Evolutionary conservation across 1,140 invertebrate species (phyloP).

Genomic region (Atta colombica): DNA sequence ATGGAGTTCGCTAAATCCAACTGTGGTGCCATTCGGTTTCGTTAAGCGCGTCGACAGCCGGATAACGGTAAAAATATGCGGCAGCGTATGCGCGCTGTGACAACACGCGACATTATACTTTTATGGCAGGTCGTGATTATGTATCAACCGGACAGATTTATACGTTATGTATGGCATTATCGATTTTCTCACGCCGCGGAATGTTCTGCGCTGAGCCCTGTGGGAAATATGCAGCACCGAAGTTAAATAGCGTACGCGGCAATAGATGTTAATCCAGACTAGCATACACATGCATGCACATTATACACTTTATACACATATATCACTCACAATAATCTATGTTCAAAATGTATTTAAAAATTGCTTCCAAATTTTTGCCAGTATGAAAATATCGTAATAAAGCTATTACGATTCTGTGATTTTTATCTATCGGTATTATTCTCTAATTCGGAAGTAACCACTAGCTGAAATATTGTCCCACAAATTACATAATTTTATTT

Average conservation of each 20-base stretch:
- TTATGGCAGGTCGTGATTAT: conserved; percentile 76
- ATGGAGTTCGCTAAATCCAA: conserved; percentile 46
- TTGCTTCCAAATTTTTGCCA: conserved; percentile 9
- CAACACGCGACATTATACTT: conserved; percentile 72
- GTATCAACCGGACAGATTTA: conserved; percentile 77
- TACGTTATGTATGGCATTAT: conserved; percentile 77
- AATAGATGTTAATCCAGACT: conserved; percentile 72
- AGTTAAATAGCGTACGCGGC: conserved; percentile 74
- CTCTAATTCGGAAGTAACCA: too few relatives aligned
- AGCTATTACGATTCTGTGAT: not conserved
- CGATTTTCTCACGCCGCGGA: conserved; percentile 71
- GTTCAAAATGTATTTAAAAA: conserved; percentile 33
- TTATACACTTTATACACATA: not conserved
- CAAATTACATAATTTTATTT: too few relatives aligned
- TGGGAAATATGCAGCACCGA: conserved; percentile 78
- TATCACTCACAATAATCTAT: not conserved
- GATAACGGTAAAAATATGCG: conserved; percentile 67
- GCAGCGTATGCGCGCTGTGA: conserved; percentile 34
- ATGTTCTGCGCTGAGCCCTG: conserved; percentile 74
- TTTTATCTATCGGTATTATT: not conserved
- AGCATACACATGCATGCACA: conserved; percentile 14
- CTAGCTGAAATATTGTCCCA: too few relatives aligned
- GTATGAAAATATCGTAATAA: not conserved
- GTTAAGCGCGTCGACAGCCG: conserved; percentile 59
- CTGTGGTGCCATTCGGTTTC: conserved; percentile 52